Base-by-base conservation (phyloP, 2,888 invertebrate genomes). In the Brachyopa scutellaris region DNA sequence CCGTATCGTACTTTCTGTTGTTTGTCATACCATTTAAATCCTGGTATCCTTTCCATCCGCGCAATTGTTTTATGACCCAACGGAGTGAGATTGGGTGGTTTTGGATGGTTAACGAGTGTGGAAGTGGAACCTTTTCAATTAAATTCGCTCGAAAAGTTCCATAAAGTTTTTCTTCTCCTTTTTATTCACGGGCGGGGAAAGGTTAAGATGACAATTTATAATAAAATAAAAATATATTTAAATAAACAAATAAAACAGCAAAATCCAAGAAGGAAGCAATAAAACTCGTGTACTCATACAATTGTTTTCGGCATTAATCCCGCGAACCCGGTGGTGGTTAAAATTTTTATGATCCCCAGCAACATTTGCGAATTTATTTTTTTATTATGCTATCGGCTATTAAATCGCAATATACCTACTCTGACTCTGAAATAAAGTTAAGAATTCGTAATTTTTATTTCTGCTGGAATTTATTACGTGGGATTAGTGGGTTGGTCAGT, bases 11-110 rank as follows among this genome's bases (percentile, higher is more conserved):
- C 9, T 17, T n/a, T 33, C n/a, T 11, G 33, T 51, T 40, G 1
- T 17, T 17, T 17, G 15, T 17, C 8, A 36, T n/a, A 11, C 11
- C 13, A 1, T 31, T 42, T 45, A 29, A 29, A 19, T 7, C 31
- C 42, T 45, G 23, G 9, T 31, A 38, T 57, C 31, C 53, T 29
- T 38, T 49, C 7, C 29, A 17, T 21, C 38, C 45, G 19, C 45
- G 17, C 36, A 53, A 40, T 62, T 55, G 61, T 61, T 55, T 49
- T 47, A 66, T 49, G 23, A 15, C 21, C 31, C 7, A 23, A 72
- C 9, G 47, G 15, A 29, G n/a, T 4, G 42, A 19, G 15, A 40
- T 17, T 31, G 11, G 3, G 8, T 3, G 2, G 15, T 13, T 36
- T 49, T 17, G 36, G 17, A 13, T 17, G 29, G 19, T 15, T 23